phyloP scores from a whole-genome alignment of 1,140 invertebrate genomes.

The Drosophila orosa region DNA sequence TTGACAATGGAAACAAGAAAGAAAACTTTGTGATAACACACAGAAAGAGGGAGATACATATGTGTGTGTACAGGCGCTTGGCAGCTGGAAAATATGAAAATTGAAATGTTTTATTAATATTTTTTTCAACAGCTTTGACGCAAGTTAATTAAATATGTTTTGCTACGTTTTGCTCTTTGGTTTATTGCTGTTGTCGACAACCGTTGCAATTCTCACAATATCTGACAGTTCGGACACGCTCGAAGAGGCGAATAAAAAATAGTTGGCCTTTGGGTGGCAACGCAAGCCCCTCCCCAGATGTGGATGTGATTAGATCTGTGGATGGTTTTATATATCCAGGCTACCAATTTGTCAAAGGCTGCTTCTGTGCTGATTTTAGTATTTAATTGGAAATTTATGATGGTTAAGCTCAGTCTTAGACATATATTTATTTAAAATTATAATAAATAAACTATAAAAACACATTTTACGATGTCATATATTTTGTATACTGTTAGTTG shows the following conservation, averaged over 20 bases:
- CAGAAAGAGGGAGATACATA: slow-evolving; percentile 33
- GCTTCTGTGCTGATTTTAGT: no score
- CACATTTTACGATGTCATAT: no score
- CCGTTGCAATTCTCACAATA: slow-evolving; percentile 45
- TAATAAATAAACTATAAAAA: neutral
- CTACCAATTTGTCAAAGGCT: slow-evolving; percentile 39
- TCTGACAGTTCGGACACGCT: slow-evolving; percentile 61
- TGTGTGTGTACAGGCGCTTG: slow-evolving; percentile 41
- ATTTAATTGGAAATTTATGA: no score
- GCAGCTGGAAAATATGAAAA: slow-evolving; percentile 57
- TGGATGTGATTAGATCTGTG: slow-evolving; percentile 30
- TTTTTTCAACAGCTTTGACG: slow-evolving; percentile 72
- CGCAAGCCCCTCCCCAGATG: slow-evolving; percentile 17
- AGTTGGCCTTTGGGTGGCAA: slow-evolving; percentile 39
- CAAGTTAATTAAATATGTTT: slow-evolving; percentile 73
- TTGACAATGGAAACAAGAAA: slow-evolving; percentile 23
- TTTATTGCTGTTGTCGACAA: slow-evolving; percentile 28
- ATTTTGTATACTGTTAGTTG: no score
- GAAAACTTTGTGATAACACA: slow-evolving; percentile 12
- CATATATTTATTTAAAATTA: neutral
- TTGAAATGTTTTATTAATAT: slow-evolving; percentile 80
- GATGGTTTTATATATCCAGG: slow-evolving; percentile 11
- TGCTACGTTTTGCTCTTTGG: slow-evolving; percentile 13
- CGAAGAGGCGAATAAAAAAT: slow-evolving; percentile 42
- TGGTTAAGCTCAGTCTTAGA: no score